A percentile compares a stretch with the other conserved stretches of the same genome.
These are phyloP conservation scores for Calliphora vicina DNA, from an alignment of 1,140 invertebrate genomes.

Conservation along the genomic window DNA sequence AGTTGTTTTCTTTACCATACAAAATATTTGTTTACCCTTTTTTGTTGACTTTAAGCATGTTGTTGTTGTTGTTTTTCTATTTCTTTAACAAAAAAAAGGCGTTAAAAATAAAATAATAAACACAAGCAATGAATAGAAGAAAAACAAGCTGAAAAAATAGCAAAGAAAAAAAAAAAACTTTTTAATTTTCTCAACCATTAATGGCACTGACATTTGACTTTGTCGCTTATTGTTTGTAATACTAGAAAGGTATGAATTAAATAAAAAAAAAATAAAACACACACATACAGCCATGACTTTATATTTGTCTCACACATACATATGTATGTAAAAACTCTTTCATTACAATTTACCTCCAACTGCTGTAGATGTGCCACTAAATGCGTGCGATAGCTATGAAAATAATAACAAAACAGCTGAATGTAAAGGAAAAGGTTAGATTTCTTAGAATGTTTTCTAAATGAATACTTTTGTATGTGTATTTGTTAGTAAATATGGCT, in stretches of 20 bases:
- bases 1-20: conserved; percentile 20
- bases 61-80: neutral
- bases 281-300: neutral
- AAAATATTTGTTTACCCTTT: conserved; percentile 27
- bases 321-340: neutral
- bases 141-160: neutral
- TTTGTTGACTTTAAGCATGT: too few relatives aligned
- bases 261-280: neutral
- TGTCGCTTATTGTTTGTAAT: conserved; percentile 13
- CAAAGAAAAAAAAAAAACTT: neutral
- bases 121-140: conserved; percentile 8
- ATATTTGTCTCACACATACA: neutral
- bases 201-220: conserved; percentile 34
- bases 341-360: neutral
- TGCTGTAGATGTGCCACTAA: too few relatives aligned
- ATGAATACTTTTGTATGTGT: neutral
- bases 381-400: neutral
- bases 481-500: neutral
- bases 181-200: conserved; percentile 26
- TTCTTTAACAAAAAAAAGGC: neutral
- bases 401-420: too few relatives aligned
- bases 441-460: neutral
- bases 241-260: neutral
- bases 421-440: neutral
- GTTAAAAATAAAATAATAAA: conserved; percentile 28